Base-by-base conservation (phyloP, 2,113 vertebrate species). In the Octodon degus region DNA sequence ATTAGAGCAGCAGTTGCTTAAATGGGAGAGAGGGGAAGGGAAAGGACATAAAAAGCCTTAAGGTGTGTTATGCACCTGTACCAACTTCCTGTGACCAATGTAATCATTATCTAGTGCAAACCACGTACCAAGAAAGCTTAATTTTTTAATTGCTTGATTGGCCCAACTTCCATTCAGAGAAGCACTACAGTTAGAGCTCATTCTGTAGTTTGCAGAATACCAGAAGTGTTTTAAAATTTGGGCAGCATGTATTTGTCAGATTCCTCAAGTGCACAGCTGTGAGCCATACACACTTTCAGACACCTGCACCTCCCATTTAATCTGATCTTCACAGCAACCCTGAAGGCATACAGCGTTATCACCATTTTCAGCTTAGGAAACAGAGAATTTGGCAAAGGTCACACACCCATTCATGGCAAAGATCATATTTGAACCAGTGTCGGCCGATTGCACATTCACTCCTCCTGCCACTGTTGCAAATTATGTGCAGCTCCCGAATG, bases 331-430 rank as follows among this genome's bases (percentile, higher is more conserved):
- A 5, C 37, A 76, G 88, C 74, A 47, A 0, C 30, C 43, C 62
- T 32, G 12, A 55, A 80, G 80, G 7, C 65, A 17, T 43, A 6
- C 77, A 12, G 86, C 72, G 27, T 58, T 50, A 58, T 90, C 90
- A 79, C 72, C 95, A 58, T 58, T 91, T 70, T 68, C 81, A 68
- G 88, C 17, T 80, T 68, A 91, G 76, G 65, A 89, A 94, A 94
- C 91, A 0, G 0, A 79, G 67, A 53, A 62, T 76, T 86, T 83
- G 67, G 80, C 85, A 70, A 79, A 43, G 77, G 84, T 79, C 62
- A 47, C 43, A 34, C 22, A 88, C n/a, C 30, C 53, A 8, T 68
- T 55, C 82, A 63, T 85, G 55, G 50, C 63, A 63, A 27, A 47
- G 47, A 40, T 68, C 22, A 24, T 50, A 14, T 80, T 70, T 83